Percentiles rank a stretch among this genome's conserved stretches.
These are phyloP conservation scores for Plebejus anna DNA, from an alignment of 2,888 invertebrate genomes.

Conservation along the genomic window DNA sequence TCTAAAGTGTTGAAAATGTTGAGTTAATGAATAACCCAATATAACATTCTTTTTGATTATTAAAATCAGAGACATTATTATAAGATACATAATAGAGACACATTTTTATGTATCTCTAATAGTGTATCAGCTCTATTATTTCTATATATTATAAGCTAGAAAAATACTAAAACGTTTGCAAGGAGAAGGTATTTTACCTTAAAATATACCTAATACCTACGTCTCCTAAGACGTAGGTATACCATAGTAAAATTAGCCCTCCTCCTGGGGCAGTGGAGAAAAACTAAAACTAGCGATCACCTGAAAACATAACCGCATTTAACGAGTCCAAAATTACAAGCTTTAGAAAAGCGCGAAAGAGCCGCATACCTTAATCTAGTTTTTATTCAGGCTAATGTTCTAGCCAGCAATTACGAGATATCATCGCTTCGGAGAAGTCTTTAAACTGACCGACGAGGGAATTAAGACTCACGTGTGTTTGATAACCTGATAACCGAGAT, in stretches of 20 bases:
- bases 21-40: too few relatives aligned
- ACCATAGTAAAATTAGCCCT: neutral
- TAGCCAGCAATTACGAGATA: constrained; percentile 73
- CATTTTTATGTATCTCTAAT: too few relatives aligned
- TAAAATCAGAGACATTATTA: too few relatives aligned
- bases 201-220: too few relatives aligned
- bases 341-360: constrained; percentile 6
- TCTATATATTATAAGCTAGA: neutral
- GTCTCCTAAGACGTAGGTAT: too few relatives aligned
- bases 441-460: constrained; percentile 71
- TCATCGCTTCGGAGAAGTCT: constrained; percentile 72
- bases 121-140: too few relatives aligned
- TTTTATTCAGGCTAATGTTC: constrained; percentile 52
- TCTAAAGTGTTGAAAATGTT: neutral
- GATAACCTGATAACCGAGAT: constrained; percentile 77
- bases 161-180: neutral
- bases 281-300: neutral
- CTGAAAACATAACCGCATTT: neutral
- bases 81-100: too few relatives aligned
- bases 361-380: constrained; percentile 15
- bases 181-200: too few relatives aligned
- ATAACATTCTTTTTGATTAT: too few relatives aligned
- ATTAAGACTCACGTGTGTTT: constrained; percentile 75
- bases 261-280: neutral
- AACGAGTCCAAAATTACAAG: neutral